Percentiles rank a stretch among this genome's conserved stretches.
These are phyloP conservation scores for Danaus plexippus DNA, from an alignment of 1,140 invertebrate species.

Conservation along the genomic window DNA sequence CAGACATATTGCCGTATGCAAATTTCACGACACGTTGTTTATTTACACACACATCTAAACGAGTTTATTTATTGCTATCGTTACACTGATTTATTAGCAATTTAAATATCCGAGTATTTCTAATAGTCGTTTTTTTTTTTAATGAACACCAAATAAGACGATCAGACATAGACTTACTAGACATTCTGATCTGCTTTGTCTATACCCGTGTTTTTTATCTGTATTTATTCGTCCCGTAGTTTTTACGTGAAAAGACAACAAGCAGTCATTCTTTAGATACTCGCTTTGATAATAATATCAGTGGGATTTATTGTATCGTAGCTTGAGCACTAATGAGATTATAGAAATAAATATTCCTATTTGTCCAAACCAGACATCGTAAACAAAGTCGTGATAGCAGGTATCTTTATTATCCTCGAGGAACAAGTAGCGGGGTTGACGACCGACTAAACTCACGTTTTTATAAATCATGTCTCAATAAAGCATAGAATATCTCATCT, in stretches of 20 bases:
- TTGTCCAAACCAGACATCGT: slow-evolving; percentile 15
- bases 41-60: slow-evolving; percentile 36
- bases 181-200: too few species aligned
- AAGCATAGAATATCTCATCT: slow-evolving; percentile 54
- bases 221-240: too few species aligned
- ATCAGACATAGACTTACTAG: too few species aligned
- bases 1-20: slow-evolving; percentile 54
- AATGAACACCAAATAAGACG: too few species aligned
- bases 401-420: slow-evolving; percentile 43
- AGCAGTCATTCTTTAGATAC: neutral
- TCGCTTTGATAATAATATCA: neutral
- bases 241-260: too few species aligned
- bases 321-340: neutral
- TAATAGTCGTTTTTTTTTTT: slow-evolving; percentile 9
- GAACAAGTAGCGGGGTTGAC: slow-evolving; percentile 49
- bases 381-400: slow-evolving; percentile 40
- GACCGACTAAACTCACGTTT: slow-evolving; percentile 51
- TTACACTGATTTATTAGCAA: slow-evolving; percentile 38
- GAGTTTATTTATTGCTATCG: slow-evolving; percentile 34
- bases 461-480: slow-evolving; percentile 42
- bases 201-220: too few species aligned
- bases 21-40: slow-evolving; percentile 57
- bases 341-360: slow-evolving; percentile 4
- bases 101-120: slow-evolving; percentile 17
- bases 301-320: neutral